Evolutionary conservation across 1,140 invertebrate genomes (phyloP).

Genomic region (Camponotus floridanus): DNA sequence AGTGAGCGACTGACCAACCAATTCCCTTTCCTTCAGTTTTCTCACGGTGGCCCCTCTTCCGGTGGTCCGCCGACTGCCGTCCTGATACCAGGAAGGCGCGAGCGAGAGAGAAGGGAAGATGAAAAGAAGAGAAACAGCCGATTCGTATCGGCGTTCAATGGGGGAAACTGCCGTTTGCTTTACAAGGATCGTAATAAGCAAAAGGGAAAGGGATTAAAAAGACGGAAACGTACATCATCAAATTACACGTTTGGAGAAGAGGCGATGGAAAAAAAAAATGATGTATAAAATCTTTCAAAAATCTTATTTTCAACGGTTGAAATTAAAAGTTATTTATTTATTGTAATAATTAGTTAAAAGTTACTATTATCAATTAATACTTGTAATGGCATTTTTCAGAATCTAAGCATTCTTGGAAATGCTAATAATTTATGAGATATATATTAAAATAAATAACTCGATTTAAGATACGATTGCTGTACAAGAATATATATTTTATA

Average conservation of each 20-base stretch:
- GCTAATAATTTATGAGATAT: background rate
- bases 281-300: background rate
- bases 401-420: background rate
- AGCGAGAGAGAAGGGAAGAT: slow-evolving; percentile 50
- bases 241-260: background rate
- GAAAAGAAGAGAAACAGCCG: slow-evolving; percentile 48
- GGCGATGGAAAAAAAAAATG: background rate
- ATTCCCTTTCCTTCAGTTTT: slow-evolving; percentile 65
- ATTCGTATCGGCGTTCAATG: slow-evolving; percentile 29
- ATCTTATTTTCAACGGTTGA: background rate
- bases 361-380: background rate
- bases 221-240: background rate
- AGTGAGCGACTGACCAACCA: slow-evolving; percentile 48
- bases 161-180: slow-evolving; percentile 37
- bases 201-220: slow-evolving; percentile 25
- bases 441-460: background rate
- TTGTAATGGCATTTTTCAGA: background rate
- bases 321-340: too few relatives aligned
- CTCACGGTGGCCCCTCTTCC: slow-evolving; percentile 74
- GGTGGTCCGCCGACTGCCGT: slow-evolving; percentile 61
- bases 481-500: background rate
- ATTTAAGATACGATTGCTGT: background rate
- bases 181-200: slow-evolving; percentile 29
- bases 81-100: slow-evolving; percentile 44
- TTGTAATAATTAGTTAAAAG: background rate